Evolutionary conservation across 92 coral and sea anemone species (phyloP).

Genomic region (Chrysogorgia sp.): DNA sequence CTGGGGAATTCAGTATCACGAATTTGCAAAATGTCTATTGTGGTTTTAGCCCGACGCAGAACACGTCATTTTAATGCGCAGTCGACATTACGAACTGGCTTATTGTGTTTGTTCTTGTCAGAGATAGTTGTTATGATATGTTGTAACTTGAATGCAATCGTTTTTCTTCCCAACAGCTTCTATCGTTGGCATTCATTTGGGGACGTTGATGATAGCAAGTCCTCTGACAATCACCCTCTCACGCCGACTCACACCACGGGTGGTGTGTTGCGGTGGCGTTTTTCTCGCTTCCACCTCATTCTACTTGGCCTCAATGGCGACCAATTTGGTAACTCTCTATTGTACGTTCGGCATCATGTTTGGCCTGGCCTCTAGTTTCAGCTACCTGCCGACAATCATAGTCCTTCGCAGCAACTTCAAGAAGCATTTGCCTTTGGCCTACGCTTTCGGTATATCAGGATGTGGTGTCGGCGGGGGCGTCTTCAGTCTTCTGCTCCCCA

Average conservation of each 20-base stretch:
- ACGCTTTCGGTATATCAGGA: slow-evolving; percentile 77
- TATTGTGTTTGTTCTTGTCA: too few species aligned
- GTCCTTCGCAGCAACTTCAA: slow-evolving; percentile 71
- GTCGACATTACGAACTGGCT: too few species aligned
- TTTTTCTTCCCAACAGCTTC: slow-evolving; percentile 70
- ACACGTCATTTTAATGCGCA: too few species aligned
- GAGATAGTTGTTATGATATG: too few species aligned
- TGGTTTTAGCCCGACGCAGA: too few species aligned
- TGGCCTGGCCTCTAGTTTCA: slow-evolving; percentile 76
- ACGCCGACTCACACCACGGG: slow-evolving; percentile 76
- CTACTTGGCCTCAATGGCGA: slow-evolving; percentile 73
- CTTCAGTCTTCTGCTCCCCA: slow-evolving; percentile 60
- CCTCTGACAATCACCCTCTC: slow-evolving; percentile 74
- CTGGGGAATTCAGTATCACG: too few species aligned
- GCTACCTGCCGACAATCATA: slow-evolving; percentile 74
- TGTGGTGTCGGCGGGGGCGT: slow-evolving; percentile 77
- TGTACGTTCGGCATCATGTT: slow-evolving; percentile 73
- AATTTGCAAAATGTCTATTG: too few species aligned
- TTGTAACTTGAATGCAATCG: too few species aligned
- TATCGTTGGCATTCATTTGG: slow-evolving; percentile 82
- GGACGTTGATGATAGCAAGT: slow-evolving; percentile 67
- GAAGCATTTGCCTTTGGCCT: slow-evolving; percentile 76
- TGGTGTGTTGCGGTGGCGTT: slow-evolving; percentile 84
- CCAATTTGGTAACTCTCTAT: slow-evolving; percentile 73
- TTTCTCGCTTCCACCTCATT: slow-evolving; percentile 57